Conservation (phyloP, 2,113 vertebrate genomes). For the Petrocephalus microphthalmus region DNA sequence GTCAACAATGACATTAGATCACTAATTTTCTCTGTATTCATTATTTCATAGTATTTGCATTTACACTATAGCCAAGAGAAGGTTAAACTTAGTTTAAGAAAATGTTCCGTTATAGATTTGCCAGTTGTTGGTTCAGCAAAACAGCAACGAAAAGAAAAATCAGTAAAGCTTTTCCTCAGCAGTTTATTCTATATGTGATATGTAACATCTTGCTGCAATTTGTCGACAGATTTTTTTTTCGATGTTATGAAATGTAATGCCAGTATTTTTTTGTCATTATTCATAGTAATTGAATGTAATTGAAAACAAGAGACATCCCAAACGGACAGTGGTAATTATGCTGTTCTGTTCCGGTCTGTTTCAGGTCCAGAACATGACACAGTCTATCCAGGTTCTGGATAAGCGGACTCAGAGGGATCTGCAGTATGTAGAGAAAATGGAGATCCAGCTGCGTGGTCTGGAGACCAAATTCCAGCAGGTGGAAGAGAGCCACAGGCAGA, state of each 20-base stretch:
- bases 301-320: not conserved
- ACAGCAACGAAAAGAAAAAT: no score
- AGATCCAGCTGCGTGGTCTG: constrained; percentile 92
- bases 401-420: constrained; percentile 91
- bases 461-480: constrained; percentile 95
- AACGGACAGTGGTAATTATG: not conserved
- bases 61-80: not conserved
- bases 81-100: not conserved
- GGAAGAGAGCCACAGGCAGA: constrained; percentile 95
- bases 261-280: not conserved
- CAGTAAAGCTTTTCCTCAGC: no score
- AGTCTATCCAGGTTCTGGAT: constrained; percentile 96
- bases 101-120: no score
- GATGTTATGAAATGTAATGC: no score
- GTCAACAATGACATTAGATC: no score
- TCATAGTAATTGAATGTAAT: not conserved
- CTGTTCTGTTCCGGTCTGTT: not conserved
- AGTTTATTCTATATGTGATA: not conserved
- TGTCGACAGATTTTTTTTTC: not conserved
- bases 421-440: constrained; percentile 98
- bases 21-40: not conserved
- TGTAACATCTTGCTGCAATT: not conserved
- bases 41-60: not conserved
- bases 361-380: constrained; percentile 99
- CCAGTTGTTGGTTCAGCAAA: no score